Conservation (phyloP, 2,113 vertebrate species). For the Apaloderma vittatum region DNA sequence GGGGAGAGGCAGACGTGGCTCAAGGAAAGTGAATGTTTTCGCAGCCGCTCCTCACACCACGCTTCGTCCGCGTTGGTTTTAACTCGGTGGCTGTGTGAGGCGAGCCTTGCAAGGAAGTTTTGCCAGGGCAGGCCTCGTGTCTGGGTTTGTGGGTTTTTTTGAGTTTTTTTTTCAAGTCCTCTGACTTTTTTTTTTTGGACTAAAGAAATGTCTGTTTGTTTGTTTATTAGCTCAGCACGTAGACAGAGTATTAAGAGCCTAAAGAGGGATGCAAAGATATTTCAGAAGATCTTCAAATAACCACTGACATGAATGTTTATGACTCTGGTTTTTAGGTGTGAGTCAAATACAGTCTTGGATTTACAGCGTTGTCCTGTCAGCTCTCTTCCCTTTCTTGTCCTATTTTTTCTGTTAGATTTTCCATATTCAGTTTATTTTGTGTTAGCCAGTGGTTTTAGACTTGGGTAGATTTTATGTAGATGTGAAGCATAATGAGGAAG, state of each 20-base stretch:
- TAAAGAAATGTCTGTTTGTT: background rate
- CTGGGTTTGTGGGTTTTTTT: background rate
- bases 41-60: background rate
- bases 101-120: background rate
- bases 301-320: background rate
- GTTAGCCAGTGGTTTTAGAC: background rate
- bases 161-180: background rate
- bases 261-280: background rate
- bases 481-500: background rate
- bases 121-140: background rate
- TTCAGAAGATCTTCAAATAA: background rate
- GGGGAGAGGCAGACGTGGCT: background rate
- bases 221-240: background rate
- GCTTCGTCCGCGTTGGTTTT: background rate
- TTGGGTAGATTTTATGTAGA: background rate
- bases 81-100: background rate
- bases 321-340: background rate
- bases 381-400: background rate
- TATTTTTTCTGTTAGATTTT: background rate
- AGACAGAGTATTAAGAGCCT: background rate
- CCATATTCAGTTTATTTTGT: background rate
- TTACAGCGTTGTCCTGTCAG: background rate
- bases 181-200: background rate
- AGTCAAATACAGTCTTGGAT: background rate
- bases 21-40: accelerated